Evolutionary conservation across 2,113 vertebrate genomes (phyloP).

Genomic region (Pseudopodoces humilis): DNA sequence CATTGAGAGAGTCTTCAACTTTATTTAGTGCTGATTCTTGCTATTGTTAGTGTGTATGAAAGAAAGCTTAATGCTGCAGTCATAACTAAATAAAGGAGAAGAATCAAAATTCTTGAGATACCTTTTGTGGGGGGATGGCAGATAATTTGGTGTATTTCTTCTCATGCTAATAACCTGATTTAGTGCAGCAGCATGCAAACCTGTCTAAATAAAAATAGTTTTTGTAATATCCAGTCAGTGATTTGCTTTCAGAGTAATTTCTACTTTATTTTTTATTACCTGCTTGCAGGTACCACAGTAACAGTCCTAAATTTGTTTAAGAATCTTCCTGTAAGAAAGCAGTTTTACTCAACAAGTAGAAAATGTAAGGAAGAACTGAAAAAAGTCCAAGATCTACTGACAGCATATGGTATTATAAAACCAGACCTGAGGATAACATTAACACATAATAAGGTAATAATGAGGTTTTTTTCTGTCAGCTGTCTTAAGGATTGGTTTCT

Average conservation of each 20-base stretch:
- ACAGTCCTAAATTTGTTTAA: constrained; percentile 88
- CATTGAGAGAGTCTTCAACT: background rate
- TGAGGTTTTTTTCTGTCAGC: background rate
- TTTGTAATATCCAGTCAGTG: background rate
- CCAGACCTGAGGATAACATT: constrained; percentile 89
- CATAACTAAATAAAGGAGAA: background rate
- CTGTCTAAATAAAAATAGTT: background rate
- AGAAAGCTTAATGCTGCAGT: background rate
- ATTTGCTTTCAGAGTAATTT: background rate
- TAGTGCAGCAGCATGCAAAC: background rate
- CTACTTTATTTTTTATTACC: background rate
- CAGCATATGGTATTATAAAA: constrained; percentile 88
- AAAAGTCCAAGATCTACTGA: constrained; percentile 88
- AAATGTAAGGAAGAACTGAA: constrained; percentile 95
- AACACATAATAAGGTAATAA: constrained; percentile 90
- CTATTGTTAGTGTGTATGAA: background rate
- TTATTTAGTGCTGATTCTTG: background rate
- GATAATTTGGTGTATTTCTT: background rate
- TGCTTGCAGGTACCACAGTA: constrained; percentile 87
- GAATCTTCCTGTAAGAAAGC: constrained; percentile 94
- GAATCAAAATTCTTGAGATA: background rate
- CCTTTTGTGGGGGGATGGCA: background rate
- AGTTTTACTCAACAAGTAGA: constrained; percentile 88
- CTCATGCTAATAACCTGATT: background rate
- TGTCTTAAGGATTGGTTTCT: background rate